Percentiles rank a stretch among this genome's conserved stretches.
Evolutionary conservation across 2,113 vertebrate genomes (phyloP).

Genomic region (Gopherus flavomarginatus): DNA sequence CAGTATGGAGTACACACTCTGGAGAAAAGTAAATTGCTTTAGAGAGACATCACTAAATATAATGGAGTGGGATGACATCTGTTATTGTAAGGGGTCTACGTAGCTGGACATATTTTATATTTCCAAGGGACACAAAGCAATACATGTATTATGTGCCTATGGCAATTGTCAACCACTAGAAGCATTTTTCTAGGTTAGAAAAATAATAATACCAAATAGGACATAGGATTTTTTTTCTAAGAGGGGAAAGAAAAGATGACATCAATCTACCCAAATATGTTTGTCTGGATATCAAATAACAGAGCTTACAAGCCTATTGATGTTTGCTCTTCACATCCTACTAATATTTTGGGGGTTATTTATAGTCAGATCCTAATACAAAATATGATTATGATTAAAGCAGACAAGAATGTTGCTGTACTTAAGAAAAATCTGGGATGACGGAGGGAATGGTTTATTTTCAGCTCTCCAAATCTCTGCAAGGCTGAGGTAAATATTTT

Average conservation of each 20-base stretch:
- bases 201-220: not conserved
- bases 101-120: not conserved
- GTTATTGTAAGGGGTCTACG: not conserved
- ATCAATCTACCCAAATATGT: not conserved
- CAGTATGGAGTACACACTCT: not conserved
- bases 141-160: not conserved
- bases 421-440: not conserved
- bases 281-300: not conserved
- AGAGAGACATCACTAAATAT: not conserved
- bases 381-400: not conserved
- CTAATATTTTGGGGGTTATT: not conserved
- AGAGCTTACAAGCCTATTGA: not conserved
- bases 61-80: not conserved
- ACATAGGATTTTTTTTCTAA: not conserved
- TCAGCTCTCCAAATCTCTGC: not conserved
- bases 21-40: not conserved
- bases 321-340: not conserved
- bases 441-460: not conserved
- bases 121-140: not conserved
- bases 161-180: not conserved
- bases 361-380: not conserved
- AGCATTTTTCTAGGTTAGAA: not conserved
- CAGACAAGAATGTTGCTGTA: not conserved
- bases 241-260: not conserved
- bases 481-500: conserved; percentile 4